These are phyloP conservation scores for Crocallis elinguaria DNA, from an alignment of 2,888 invertebrate species.

Conservation along the genomic window DNA sequence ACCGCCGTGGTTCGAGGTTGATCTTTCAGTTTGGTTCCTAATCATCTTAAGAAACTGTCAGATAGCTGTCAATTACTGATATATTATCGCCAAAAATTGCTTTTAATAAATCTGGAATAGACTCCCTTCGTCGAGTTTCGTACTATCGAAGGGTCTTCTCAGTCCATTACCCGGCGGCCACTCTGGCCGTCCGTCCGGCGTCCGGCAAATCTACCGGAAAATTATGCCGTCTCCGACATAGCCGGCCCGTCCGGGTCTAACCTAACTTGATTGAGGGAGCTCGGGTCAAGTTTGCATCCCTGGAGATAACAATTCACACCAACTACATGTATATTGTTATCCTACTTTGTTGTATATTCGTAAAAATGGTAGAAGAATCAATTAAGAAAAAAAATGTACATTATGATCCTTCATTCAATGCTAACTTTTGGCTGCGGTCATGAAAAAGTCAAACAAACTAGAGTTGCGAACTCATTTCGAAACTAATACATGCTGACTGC, in stretches of 20 bases:
- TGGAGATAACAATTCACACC: neutral
- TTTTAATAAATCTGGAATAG: neutral
- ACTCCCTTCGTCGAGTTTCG: too few species aligned
- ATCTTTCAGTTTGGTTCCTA: too few species aligned
- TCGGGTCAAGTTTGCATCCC: neutral
- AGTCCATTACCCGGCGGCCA: constrained; percentile 1
- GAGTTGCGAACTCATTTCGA: neutral
- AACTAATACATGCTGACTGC: neutral
- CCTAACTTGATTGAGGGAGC: neutral
- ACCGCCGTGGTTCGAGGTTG: too few species aligned
- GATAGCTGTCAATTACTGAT: neutral
- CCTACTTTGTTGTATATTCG: too few species aligned
- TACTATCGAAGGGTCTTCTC: constrained; percentile 1
- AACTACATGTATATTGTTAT: too few species aligned
- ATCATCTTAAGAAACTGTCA: too few species aligned
- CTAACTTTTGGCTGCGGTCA: too few species aligned
- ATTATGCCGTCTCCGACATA: constrained; percentile 17
- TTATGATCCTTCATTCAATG: too few species aligned
- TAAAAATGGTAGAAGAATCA: too few species aligned
- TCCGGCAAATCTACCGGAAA: constrained; percentile 22
- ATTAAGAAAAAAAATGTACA: too few species aligned
- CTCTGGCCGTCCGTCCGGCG: neutral
- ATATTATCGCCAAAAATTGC: neutral
- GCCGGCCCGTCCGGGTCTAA: constrained; percentile 6
- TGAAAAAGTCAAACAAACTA: too few species aligned